Evolutionary conservation across 1,140 invertebrate species (phyloP).

Genomic region (Medauroidea extradentata): DNA sequence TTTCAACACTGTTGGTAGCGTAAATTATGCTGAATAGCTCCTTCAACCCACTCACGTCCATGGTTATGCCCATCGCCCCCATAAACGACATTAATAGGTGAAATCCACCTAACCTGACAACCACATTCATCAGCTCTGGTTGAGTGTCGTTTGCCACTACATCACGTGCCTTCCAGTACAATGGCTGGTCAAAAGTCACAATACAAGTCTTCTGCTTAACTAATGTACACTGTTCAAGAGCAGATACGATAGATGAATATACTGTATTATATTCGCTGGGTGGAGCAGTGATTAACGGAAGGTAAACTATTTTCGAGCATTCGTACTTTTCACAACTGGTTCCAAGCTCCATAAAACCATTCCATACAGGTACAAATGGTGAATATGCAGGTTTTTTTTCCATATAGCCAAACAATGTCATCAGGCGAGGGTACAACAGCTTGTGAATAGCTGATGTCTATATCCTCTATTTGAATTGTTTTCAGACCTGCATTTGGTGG

Average conservation of each 20-base stretch:
- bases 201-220: slow-evolving; percentile 31
- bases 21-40: slow-evolving; percentile 33
- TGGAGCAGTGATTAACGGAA: not conserved
- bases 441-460: no score
- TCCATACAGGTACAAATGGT: slow-evolving; percentile 22
- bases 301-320: not conserved
- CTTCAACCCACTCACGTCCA: slow-evolving; percentile 39
- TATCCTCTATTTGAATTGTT: no score
- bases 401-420: not conserved
- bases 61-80: slow-evolving; percentile 39
- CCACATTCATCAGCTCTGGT: slow-evolving; percentile 15
- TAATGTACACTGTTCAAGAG: not conserved
- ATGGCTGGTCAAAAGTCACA: not conserved
- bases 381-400: slow-evolving; percentile 18
- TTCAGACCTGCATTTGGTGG: not conserved
- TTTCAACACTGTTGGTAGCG: slow-evolving; percentile 35
- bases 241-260: not conserved
- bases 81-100: slow-evolving; percentile 38
- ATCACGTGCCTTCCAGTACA: slow-evolving; percentile 10
- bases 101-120: slow-evolving; percentile 23
- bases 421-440: no score
- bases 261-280: not conserved
- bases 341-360: slow-evolving; percentile 25
- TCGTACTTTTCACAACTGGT: not conserved
- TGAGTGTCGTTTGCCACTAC: no score